These are phyloP conservation scores for Euplexia lucipara DNA, from an alignment of 2,888 invertebrate genomes.

Conservation along the genomic window DNA sequence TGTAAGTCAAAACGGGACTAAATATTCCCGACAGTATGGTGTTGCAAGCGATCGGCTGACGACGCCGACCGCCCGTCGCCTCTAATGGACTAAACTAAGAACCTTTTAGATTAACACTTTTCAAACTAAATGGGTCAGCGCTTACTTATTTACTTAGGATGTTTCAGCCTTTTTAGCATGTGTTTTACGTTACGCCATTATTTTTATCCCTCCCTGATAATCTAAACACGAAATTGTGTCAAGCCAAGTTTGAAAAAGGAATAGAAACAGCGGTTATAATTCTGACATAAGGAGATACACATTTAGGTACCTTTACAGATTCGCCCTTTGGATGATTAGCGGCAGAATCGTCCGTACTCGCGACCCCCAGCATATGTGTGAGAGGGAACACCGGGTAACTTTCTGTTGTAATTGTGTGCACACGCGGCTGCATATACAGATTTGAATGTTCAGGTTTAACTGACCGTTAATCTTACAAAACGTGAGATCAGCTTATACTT, in stretches of 20 bases:
- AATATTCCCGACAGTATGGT: constrained; percentile 39
- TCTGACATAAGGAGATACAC: too few species aligned
- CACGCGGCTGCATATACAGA: too few species aligned
- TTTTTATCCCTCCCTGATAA: constrained; percentile 23
- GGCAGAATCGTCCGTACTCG: too few species aligned
- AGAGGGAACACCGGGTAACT: too few species aligned
- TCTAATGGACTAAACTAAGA: constrained; percentile 73
- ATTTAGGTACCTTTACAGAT: too few species aligned
- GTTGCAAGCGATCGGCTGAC: constrained; percentile 47
- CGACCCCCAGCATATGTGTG: too few species aligned
- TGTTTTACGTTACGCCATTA: constrained; percentile 34
- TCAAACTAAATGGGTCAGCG: constrained; percentile 67
- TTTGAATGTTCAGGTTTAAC: too few species aligned
- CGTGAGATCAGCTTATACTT: too few species aligned
- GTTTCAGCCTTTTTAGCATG: constrained; percentile 24
- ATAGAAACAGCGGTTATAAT: too few species aligned
- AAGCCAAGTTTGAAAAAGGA: background rate
- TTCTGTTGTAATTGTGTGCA: too few species aligned
- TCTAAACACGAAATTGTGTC: constrained; percentile 12
- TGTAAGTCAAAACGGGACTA: constrained; percentile 19
- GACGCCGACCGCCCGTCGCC: constrained; percentile 71
- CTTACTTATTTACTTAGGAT: constrained; percentile 59
- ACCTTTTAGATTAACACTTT: constrained; percentile 76
- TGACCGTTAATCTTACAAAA: too few species aligned
- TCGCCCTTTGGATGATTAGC: too few species aligned